These are phyloP conservation scores for Perca fluviatilis DNA, from an alignment of 2,113 vertebrate genomes.

Conservation along the genomic window DNA sequence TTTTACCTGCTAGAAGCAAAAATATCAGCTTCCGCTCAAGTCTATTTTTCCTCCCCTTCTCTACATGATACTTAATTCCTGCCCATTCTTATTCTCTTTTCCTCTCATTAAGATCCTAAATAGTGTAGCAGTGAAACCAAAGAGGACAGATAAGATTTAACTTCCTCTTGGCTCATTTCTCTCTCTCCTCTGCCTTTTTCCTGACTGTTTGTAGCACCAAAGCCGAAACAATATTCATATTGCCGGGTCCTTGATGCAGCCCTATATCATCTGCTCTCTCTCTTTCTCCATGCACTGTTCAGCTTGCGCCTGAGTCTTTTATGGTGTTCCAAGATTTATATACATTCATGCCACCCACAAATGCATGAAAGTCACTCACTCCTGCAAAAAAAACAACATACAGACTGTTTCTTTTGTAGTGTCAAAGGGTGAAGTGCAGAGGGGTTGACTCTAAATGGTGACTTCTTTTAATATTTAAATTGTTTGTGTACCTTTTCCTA, in stretches of 20 bases:
- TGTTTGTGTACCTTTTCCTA: not conserved
- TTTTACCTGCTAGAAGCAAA: slow-evolving; percentile 48
- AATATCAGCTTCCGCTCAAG: slow-evolving; percentile 1
- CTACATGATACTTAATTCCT: not conserved
- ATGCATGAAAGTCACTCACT: not conserved
- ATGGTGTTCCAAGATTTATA: slow-evolving; percentile 29
- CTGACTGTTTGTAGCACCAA: slow-evolving; percentile 8
- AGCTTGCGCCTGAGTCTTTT: slow-evolving; percentile 15
- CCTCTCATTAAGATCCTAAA: not conserved
- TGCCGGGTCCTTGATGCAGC: slow-evolving; percentile 12
- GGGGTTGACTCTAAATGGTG: not conserved
- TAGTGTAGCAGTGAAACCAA: slow-evolving; percentile 16
- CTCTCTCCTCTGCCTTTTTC: not conserved
- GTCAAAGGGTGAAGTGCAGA: not conserved
- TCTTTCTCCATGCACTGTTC: not conserved
- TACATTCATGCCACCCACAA: slow-evolving; percentile 16
- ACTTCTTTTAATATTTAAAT: not conserved
- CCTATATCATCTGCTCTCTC: slow-evolving; percentile 1
- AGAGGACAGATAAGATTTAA: slow-evolving; percentile 15
- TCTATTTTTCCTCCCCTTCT: not conserved
- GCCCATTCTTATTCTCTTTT: not conserved
- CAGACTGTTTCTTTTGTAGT: not conserved
- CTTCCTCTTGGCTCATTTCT: not conserved
- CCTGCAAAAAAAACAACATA: slow-evolving; percentile 17
- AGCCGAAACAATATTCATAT: slow-evolving; percentile 4